Percentiles rank a stretch among this genome's conserved stretches.
Conservation (phyloP, 2,888 invertebrate species). For the Bombyx huttoni region DNA sequence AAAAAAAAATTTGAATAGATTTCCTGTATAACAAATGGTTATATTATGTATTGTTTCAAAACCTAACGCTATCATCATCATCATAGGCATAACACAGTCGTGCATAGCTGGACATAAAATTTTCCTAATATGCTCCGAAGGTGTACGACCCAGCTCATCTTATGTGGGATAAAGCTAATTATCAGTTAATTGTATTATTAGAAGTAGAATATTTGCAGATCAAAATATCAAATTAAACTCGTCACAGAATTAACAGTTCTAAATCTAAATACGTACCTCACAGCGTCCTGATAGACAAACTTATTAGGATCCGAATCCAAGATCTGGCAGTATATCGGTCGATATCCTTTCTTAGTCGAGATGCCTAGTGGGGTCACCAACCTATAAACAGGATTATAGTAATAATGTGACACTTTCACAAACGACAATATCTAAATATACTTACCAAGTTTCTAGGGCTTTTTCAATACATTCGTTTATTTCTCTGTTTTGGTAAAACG, state of each 20-base stretch:
- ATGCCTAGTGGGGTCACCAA: slow-evolving; percentile 29
- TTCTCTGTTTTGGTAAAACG: slow-evolving; percentile 71
- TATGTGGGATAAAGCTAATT: too few species aligned
- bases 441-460: slow-evolving; percentile 40
- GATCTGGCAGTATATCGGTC: slow-evolving; percentile 66
- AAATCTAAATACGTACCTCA: slow-evolving; percentile 43
- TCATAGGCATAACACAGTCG: too few species aligned
- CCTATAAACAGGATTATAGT: slow-evolving; percentile 15
- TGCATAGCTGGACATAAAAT: too few species aligned
- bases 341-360: slow-evolving; percentile 51
- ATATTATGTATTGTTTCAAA: too few species aligned
- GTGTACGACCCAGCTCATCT: too few species aligned
- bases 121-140: too few species aligned
- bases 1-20: too few species aligned
- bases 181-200: too few species aligned
- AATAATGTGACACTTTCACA: not conserved
- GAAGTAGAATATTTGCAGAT: not conserved
- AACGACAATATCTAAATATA: slow-evolving; percentile 11
- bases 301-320: slow-evolving; percentile 70
- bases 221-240: not conserved
- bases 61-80: too few species aligned
- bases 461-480: slow-evolving; percentile 39
- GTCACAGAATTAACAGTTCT: not conserved
- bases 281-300: slow-evolving; percentile 60
- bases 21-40: too few species aligned